Percentiles rank a stretch among this genome's conserved stretches.
Evolutionary conservation across 92 coral and sea anemone species (phyloP).

Genomic region (Muricea muricata): DNA sequence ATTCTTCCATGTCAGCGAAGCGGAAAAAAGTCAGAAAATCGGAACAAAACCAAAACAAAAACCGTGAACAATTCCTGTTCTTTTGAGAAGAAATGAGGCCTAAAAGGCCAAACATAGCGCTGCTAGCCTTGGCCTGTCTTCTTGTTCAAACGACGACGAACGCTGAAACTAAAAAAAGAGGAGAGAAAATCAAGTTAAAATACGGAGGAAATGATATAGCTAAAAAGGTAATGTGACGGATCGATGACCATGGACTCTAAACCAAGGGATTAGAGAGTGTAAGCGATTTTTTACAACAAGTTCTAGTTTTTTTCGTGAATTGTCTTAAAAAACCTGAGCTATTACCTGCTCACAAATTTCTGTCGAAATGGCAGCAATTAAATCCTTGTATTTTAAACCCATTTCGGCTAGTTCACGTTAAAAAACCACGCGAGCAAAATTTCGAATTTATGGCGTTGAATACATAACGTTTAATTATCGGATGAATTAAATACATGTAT

Average conservation of each 20-base stretch:
- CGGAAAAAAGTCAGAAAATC: constrained; percentile 32
- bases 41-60: neutral
- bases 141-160: neutral
- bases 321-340: neutral
- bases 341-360: too few species aligned
- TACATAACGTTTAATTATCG: neutral
- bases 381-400: neutral
- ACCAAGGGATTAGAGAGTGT: neutral
- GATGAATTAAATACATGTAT: neutral
- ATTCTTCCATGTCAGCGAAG: constrained; percentile 39
- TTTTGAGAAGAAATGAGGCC: constrained; percentile 26
- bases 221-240: constrained; percentile 25
- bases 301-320: neutral
- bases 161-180: neutral
- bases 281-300: neutral
- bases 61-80: neutral
- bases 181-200: constrained; percentile 21
- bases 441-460: neutral
- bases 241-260: neutral
- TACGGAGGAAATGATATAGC: constrained; percentile 37
- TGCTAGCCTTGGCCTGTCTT: neutral
- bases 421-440: neutral
- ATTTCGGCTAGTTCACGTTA: neutral
- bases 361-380: neutral
- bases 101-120: constrained; percentile 14